A percentile compares a stretch with the other conserved stretches of the same genome.
phyloP scores from a whole-genome alignment of 2,888 invertebrate species.

The Agrotis ipsilon region DNA sequence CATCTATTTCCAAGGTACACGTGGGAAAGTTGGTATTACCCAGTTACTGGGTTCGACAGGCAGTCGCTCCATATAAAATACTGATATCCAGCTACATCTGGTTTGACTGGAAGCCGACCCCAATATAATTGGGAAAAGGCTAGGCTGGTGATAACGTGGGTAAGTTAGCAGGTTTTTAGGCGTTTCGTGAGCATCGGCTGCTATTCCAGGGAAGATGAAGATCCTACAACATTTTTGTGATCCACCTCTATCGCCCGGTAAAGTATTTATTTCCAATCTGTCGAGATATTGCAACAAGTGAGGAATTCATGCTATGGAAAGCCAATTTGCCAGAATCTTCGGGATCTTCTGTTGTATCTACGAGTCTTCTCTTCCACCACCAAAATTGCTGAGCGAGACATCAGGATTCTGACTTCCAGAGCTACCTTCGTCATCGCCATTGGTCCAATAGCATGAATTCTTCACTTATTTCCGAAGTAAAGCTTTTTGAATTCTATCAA shows the following conservation, averaged over 20 bases:
- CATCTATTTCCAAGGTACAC: neutral
- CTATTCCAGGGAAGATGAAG: neutral
- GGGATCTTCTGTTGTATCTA: neutral
- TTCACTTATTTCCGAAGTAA: constrained; percentile 7
- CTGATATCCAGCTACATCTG: too few species aligned
- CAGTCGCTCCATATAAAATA: too few species aligned
- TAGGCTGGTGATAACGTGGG: too few species aligned
- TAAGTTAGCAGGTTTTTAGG: constrained; percentile 2
- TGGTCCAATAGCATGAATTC: constrained; percentile 21
- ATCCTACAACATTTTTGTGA: neutral
- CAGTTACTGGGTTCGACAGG: too few species aligned
- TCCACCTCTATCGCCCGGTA: constrained; percentile 25
- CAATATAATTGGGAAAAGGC: too few species aligned
- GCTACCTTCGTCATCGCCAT: constrained; percentile 2
- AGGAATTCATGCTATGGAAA: constrained; percentile 24
- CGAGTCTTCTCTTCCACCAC: constrained; percentile 6
- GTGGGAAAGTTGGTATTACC: too few species aligned
- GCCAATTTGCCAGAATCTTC: neutral
- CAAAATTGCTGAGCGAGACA: constrained; percentile 8
- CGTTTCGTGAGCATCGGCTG: constrained; percentile 3
- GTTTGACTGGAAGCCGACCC: too few species aligned
- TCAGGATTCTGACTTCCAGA: constrained; percentile 8
- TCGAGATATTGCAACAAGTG: constrained; percentile 20
- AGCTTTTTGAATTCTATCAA: neutral
- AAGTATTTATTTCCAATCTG: constrained; percentile 47